phyloP scores from a whole-genome alignment of 2,113 vertebrate genomes.

The Dissostichus mawsoni region DNA sequence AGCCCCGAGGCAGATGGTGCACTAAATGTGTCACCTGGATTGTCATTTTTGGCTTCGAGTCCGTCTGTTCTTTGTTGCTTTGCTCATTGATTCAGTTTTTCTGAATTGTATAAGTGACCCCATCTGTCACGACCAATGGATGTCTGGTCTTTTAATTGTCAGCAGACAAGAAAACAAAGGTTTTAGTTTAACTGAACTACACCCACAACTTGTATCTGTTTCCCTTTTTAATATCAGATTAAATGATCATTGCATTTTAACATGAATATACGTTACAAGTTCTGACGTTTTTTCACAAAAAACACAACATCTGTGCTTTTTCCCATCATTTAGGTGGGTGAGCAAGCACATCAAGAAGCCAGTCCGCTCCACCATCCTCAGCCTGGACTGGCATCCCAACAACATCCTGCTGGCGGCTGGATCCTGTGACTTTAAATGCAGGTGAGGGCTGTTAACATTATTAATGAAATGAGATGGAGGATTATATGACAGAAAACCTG shows the following conservation, averaged over 20 bases:
- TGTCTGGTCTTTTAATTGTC: background rate
- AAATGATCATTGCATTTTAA: background rate
- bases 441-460: slow-evolving; percentile 80
- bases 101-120: background rate
- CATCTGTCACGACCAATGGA: background rate
- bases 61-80: background rate
- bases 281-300: background rate
- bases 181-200: background rate
- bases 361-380: slow-evolving; percentile 97
- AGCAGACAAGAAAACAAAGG: background rate
- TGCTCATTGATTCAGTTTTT: background rate
- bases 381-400: slow-evolving; percentile 99
- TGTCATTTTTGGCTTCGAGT: background rate
- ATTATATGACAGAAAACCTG: background rate
- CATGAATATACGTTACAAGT: background rate
- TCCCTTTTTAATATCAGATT: background rate
- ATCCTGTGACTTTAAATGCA: slow-evolving; percentile 99
- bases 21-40: background rate
- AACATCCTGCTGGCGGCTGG: slow-evolving; percentile 97
- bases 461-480: background rate
- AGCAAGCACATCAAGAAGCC: slow-evolving; percentile 99
- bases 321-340: slow-evolving; percentile 90
- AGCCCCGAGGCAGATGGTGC: background rate
- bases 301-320: background rate
- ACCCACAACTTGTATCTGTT: background rate